Percentiles rank a stretch among this genome's conserved stretches.
phyloP scores from a whole-genome alignment of 2,113 vertebrate species.

The Heliornis fulica region DNA sequence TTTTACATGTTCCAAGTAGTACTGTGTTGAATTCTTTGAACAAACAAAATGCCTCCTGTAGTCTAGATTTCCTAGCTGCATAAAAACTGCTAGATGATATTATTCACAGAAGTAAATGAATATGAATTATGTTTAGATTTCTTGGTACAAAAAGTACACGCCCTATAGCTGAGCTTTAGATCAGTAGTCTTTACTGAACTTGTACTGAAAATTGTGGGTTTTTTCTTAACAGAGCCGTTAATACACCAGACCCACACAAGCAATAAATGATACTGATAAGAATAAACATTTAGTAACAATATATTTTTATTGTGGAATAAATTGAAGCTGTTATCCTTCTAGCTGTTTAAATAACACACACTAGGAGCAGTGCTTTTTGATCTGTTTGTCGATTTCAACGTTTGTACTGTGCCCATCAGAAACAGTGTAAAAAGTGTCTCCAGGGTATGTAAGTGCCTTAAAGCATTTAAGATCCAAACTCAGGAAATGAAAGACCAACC shows the following conservation, averaged over 20 bases:
- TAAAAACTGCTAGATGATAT: background rate
- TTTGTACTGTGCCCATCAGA: constrained; percentile 56
- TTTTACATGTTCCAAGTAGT: background rate
- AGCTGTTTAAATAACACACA: background rate
- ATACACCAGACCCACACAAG: background rate
- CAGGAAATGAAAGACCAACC: constrained; percentile 60
- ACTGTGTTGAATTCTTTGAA: background rate
- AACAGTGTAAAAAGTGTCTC: constrained; percentile 54
- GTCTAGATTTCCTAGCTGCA: background rate
- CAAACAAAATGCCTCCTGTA: background rate
- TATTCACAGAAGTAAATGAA: background rate
- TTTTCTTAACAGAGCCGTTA: background rate
- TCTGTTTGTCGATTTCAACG: background rate
- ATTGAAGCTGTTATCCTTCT: background rate
- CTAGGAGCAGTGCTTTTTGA: background rate
- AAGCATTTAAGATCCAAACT: constrained; percentile 56
- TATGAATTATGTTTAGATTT: background rate
- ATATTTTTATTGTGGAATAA: background rate
- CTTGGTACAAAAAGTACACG: background rate
- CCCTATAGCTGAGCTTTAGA: background rate
- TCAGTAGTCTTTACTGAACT: background rate
- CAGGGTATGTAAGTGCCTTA: constrained; percentile 1
- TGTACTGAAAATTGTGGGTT: background rate
- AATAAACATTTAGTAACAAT: background rate
- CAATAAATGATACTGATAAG: background rate